phyloP scores from a whole-genome alignment of 2,888 invertebrate genomes.

The Synanthedon myopaeformis region DNA sequence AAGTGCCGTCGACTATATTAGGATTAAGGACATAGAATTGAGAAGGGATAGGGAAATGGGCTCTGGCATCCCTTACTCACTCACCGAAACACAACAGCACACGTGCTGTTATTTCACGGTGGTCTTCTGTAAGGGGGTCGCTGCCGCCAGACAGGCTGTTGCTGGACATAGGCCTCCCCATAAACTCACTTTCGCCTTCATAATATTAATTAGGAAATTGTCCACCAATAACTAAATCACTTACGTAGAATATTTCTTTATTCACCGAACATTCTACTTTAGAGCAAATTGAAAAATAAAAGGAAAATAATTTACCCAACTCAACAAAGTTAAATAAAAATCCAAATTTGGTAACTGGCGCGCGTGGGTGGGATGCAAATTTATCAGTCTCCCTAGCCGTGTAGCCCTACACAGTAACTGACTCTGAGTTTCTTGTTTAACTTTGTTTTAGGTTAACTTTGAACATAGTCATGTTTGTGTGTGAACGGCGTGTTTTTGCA shows the following conservation, averaged over 20 bases:
- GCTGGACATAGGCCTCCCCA: too few species aligned
- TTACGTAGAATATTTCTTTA: background rate
- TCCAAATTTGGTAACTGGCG: constrained; percentile 2
- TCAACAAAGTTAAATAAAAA: constrained; percentile 4
- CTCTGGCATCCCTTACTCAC: too few species aligned
- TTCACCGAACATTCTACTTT: background rate
- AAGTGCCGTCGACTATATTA: too few species aligned
- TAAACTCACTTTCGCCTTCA: too few species aligned
- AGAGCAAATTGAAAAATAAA: background rate
- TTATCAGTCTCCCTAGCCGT: constrained; percentile 3
- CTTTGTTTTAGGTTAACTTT: constrained; percentile 8
- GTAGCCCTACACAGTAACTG: constrained; percentile 3
- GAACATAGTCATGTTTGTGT: background rate
- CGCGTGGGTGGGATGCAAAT: constrained; percentile 4
- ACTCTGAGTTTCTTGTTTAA: constrained; percentile 6
- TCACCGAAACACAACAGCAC: too few species aligned
- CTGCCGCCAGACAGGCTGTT: too few species aligned
- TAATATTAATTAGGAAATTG: background rate
- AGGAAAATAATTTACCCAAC: background rate
- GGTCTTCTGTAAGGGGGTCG: too few species aligned
- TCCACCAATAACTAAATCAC: background rate
- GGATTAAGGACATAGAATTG: too few species aligned
- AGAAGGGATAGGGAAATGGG: too few species aligned
- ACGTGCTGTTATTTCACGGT: too few species aligned
- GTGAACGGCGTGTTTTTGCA: background rate